Evolutionary conservation across 2,113 vertebrate genomes (phyloP), one percentile per base, ranked within the genome.

Genomic region (Genyomyrus donnyi): DNA sequence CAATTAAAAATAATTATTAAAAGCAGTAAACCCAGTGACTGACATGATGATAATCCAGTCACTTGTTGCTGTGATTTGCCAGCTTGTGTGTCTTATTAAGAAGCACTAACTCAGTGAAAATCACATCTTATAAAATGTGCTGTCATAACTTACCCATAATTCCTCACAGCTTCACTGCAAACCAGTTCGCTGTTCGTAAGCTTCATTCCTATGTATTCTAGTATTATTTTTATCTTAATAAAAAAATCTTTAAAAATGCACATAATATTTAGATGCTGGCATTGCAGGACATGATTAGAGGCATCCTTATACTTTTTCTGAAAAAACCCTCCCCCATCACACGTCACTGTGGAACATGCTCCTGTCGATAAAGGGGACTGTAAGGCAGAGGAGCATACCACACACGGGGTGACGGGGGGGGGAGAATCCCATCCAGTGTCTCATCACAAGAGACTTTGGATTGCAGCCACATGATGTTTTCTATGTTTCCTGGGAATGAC

Each of bases 221-320:
- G 42, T 85, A 85, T 42, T 77, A 17, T 80, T 86, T 21, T n/a
- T 24, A 85, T 85, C 4, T 45, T 24, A 48, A 45, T 48, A 27
- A 86, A 49, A 85, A 49, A 86, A 31, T 48, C 24, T 86, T 49
- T 31, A 50, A 86, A 86, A 86, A 86, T 49, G 84, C 48, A 86
- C 45, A 50, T 24, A 86, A 50, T 50, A 86, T 49, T 86, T 48
- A 5, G 84, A 50, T 49, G 84, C 84, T 49, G 42, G 83, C 42
- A n/a, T 85, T 49, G 83, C 46, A 85, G 83, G 9, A 24, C 42
- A 42, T 85, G 24, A 9, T 49, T 45, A 49, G 24, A 85, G 83
- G 24, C 42, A 85, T n/a, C 83, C 83, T 11, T 24, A 27, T 48
- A 17, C 84, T 27, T 49, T 50, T 42, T 42, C 35, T 3, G 9